Conservation (phyloP, 2,888 invertebrate species). For the Meghimatium bilineatum region DNA sequence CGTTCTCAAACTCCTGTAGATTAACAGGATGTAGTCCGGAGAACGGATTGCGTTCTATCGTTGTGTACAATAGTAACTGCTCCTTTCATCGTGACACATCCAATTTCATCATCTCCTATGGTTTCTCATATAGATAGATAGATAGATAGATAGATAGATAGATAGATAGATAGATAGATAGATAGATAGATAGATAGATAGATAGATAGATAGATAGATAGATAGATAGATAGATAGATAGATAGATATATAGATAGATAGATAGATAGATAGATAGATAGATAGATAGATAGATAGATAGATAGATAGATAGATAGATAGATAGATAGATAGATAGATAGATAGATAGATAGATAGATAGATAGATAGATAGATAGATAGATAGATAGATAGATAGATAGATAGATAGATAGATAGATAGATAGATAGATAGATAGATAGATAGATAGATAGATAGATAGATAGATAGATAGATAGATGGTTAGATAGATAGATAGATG, state of each 20-base stretch:
- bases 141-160: neutral
- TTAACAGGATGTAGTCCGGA: no score
- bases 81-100: no score
- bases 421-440: constrained; percentile 18
- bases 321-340: constrained; percentile 6
- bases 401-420: constrained; percentile 18
- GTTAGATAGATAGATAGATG: no score
- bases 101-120: no score
- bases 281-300: constrained; percentile 6
- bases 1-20: no score
- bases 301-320: constrained; percentile 6
- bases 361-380: constrained; percentile 10
- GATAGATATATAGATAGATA: no score
- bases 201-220: constrained; percentile 4
- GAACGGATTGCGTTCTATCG: no score
- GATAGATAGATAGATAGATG: no score
- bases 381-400: constrained; percentile 14
- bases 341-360: constrained; percentile 5
- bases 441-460: constrained; percentile 18
- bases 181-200: constrained; percentile 16
- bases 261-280: neutral
- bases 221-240: no score
- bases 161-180: neutral
- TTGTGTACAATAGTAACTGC: no score
- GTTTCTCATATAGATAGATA: no score